phyloP scores from a whole-genome alignment of 2,888 invertebrate genomes.

The Smittia aterrima region DNA sequence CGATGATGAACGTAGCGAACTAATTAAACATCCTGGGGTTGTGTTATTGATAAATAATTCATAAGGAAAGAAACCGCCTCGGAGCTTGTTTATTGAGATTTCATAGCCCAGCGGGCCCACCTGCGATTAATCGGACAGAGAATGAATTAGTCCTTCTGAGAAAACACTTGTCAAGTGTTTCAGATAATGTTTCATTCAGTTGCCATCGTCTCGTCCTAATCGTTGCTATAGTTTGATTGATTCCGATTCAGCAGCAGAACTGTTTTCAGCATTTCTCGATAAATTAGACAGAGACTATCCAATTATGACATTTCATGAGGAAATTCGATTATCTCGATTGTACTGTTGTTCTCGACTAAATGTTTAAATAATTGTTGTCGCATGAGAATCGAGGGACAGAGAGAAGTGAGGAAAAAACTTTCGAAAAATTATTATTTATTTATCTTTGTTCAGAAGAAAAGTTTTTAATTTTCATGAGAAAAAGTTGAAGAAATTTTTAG shows the following conservation, averaged over 20 bases:
- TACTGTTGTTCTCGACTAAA: not conserved
- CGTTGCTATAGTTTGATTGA: not conserved
- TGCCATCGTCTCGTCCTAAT: not conserved
- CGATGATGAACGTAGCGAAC: no score
- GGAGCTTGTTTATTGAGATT: no score
- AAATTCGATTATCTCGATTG: not conserved
- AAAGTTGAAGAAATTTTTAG: not conserved
- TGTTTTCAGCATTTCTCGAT: no score
- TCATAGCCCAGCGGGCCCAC: no score
- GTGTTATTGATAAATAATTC: no score
- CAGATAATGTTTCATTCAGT: not conserved
- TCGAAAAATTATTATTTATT: not conserved
- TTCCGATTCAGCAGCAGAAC: not conserved
- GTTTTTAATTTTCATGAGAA: not conserved
- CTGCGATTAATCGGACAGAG: no score
- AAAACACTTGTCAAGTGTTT: no score
- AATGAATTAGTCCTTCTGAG: no score
- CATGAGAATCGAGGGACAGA: no score
- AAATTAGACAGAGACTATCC: not conserved
- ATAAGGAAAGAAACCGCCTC: no score
- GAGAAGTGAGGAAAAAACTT: no score
- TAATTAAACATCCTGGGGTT: no score
- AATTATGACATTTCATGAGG: not conserved
- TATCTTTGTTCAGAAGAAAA: not conserved
- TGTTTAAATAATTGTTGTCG: not conserved